A percentile compares a stretch with the other conserved stretches of the same genome.
Evolutionary conservation across 1,140 invertebrate genomes (phyloP).

Genomic region (Phocides pigmalion): DNA sequence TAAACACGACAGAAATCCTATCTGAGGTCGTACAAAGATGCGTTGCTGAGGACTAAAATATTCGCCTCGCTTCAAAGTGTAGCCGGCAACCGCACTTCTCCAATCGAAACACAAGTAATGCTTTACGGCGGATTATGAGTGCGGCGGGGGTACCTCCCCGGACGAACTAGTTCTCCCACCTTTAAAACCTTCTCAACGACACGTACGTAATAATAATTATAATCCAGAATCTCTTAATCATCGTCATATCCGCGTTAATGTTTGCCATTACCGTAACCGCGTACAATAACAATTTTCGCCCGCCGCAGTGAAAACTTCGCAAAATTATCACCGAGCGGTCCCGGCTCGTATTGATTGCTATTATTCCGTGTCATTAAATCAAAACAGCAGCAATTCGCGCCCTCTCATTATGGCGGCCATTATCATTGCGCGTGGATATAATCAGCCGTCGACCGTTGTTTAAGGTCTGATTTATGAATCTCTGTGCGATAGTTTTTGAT

Average conservation of each 20-base stretch:
- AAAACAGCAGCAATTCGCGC: constrained; percentile 47
- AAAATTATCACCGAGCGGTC: constrained; percentile 26
- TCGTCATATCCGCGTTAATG: constrained; percentile 11
- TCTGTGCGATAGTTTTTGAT: constrained; percentile 45
- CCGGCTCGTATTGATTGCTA: constrained; percentile 48
- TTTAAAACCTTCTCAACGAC: too few species aligned
- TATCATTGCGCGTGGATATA: constrained; percentile 39
- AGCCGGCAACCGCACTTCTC: too few species aligned
- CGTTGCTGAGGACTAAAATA: too few species aligned
- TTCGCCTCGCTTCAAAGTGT: too few species aligned
- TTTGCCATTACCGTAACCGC: constrained; percentile 2
- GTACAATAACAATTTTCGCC: constrained; percentile 25
- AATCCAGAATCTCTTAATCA: constrained; percentile 11
- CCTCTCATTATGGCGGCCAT: constrained; percentile 44
- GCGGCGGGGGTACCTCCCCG: too few species aligned
- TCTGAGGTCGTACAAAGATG: too few species aligned
- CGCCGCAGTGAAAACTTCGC: constrained; percentile 25
- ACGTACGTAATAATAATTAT: not conserved
- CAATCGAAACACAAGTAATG: too few species aligned
- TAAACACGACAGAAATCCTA: too few species aligned
- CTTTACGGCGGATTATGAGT: too few species aligned
- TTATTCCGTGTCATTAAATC: constrained; percentile 56
- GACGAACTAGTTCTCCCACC: too few species aligned
- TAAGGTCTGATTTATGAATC: constrained; percentile 42
- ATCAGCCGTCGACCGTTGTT: constrained; percentile 37